These are phyloP conservation scores for Sepioteuthis lessoniana DNA, from an alignment of 2,888 invertebrate species.

Conservation along the genomic window DNA sequence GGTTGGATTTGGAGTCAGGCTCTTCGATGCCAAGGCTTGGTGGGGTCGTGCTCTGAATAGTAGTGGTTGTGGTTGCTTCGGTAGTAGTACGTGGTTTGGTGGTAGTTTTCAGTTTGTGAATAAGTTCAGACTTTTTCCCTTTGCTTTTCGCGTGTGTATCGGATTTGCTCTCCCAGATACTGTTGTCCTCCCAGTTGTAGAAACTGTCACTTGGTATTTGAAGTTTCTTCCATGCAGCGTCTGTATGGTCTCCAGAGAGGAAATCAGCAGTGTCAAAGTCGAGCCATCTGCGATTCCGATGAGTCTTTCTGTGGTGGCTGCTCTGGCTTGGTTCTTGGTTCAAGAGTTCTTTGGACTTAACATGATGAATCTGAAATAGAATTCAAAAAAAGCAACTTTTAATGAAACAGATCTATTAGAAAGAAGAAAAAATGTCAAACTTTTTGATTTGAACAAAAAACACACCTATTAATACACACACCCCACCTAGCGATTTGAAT, in stretches of 20 bases:
- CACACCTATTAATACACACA: too few relatives aligned
- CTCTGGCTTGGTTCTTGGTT: not conserved
- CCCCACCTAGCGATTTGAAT: too few relatives aligned
- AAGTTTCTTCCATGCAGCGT: slow-evolving; percentile 15
- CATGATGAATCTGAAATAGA: slow-evolving; percentile 38
- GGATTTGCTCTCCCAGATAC: slow-evolving; percentile 35
- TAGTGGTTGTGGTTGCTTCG: not conserved
- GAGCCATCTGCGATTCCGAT: slow-evolving; percentile 26
- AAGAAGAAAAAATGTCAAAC: too few relatives aligned
- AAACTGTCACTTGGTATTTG: not conserved
- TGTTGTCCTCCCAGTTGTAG: slow-evolving; percentile 42
- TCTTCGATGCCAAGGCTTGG: slow-evolving; percentile 2
- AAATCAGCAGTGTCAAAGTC: slow-evolving; percentile 41
- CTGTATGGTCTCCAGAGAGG: not conserved
- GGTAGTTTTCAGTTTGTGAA: slow-evolving; percentile 35
- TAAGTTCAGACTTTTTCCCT: not conserved
- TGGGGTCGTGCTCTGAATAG: not conserved
- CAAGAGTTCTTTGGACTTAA: not conserved
- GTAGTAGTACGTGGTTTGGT: not conserved
- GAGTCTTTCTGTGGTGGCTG: slow-evolving; percentile 26
- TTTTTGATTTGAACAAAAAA: too few relatives aligned
- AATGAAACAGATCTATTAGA: too few relatives aligned
- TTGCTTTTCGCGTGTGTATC: not conserved
- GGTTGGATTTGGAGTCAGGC: not conserved
- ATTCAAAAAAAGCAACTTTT: too few relatives aligned